Percentiles rank a stretch among this genome's conserved stretches.
phyloP scores from a whole-genome alignment of 2,888 invertebrate species.

The Acleris literana region DNA sequence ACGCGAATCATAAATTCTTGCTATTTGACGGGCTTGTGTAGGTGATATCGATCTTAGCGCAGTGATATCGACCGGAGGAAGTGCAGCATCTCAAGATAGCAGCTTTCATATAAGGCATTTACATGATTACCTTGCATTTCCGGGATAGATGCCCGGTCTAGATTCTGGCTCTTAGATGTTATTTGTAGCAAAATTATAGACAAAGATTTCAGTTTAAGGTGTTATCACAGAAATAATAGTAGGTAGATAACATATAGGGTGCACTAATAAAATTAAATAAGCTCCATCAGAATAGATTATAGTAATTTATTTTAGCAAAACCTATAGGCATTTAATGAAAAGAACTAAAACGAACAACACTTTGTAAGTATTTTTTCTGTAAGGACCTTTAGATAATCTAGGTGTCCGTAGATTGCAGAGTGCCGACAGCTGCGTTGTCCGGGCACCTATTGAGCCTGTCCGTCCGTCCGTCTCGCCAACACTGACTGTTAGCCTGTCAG shows the following conservation, averaged over 20 bases:
- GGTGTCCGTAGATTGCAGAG: constrained; percentile 23
- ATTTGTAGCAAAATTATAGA: not conserved
- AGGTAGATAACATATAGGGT: too few relatives aligned
- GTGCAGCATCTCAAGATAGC: constrained; percentile 49
- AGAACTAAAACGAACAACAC: not conserved
- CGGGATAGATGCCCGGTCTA: constrained; percentile 31
- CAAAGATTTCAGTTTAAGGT: not conserved
- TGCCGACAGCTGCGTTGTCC: constrained; percentile 32
- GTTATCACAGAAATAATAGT: too few relatives aligned
- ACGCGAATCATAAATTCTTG: constrained; percentile 80
- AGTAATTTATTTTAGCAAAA: too few relatives aligned
- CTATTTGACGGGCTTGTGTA: constrained; percentile 77
- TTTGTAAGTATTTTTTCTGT: not conserved
- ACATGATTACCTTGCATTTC: constrained; percentile 25
- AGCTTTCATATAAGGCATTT: constrained; percentile 26
- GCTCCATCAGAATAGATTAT: too few relatives aligned
- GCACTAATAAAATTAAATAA: too few relatives aligned
- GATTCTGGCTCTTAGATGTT: constrained; percentile 18
- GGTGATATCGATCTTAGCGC: constrained; percentile 76
- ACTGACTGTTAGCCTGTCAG: constrained; percentile 57
- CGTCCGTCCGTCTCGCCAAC: constrained; percentile 26
- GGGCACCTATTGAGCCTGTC: constrained; percentile 18
- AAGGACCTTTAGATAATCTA: constrained; percentile 7
- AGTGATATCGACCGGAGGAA: constrained; percentile 72
- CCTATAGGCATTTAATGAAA: not conserved